phyloP scores from a whole-genome alignment of 2,113 vertebrate genomes.

The Psophia crepitans region DNA sequence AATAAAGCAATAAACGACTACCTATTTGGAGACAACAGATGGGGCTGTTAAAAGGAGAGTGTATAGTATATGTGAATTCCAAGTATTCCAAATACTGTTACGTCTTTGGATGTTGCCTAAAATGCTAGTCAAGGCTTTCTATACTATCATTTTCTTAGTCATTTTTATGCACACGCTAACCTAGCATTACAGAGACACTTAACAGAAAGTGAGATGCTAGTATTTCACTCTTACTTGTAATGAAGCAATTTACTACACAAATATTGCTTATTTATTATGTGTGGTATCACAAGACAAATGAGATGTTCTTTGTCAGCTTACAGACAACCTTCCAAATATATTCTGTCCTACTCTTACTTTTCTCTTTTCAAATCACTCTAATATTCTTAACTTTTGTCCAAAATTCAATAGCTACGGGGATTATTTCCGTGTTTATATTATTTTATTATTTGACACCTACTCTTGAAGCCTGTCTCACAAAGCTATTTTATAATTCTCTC shows the following conservation, averaged over 20 bases:
- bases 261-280: not conserved
- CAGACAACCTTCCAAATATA: not conserved
- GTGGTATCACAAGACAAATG: not conserved
- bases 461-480: not conserved
- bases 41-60: not conserved
- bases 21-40: not conserved
- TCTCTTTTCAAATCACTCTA: not conserved
- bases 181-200: not conserved
- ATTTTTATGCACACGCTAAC: not conserved
- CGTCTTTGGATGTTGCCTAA: not conserved
- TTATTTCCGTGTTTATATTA: not conserved
- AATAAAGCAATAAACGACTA: not conserved
- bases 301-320: not conserved
- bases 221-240: not conserved
- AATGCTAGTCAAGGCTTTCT: not conserved
- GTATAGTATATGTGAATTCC: not conserved
- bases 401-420: not conserved
- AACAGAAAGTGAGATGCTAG: not conserved
- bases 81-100: not conserved
- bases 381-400: conserved; percentile 13
- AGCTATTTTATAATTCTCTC: not conserved
- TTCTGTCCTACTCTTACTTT: not conserved
- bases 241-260: not conserved
- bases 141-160: not conserved
- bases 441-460: not conserved